Conservation (phyloP, 2,797 vertebrate genomes). For the Rhabdomys pumilio region DNA sequence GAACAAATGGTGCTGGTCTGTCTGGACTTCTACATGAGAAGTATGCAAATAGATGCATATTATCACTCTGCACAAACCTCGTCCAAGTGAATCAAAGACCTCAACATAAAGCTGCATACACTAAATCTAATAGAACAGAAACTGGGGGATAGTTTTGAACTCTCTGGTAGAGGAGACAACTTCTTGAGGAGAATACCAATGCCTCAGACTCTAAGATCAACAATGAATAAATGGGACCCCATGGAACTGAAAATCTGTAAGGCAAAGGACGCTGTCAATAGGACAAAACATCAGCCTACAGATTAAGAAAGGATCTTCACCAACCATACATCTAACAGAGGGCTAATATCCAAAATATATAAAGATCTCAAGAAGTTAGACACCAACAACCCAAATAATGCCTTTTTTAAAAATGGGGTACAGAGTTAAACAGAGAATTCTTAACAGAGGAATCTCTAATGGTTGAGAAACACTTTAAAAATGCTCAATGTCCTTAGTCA, state of each 20-base stretch:
- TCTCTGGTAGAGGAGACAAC: neutral
- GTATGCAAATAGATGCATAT: neutral
- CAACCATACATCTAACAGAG: neutral
- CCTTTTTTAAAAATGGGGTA: neutral
- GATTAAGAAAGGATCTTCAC: neutral
- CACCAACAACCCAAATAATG: neutral
- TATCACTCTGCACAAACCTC: neutral
- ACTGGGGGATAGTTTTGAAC: neutral
- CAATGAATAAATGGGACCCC: neutral
- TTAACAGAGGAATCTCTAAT: neutral
- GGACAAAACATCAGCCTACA: neutral
- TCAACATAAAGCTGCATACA: neutral
- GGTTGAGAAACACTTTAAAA: neutral
- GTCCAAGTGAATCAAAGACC: neutral
- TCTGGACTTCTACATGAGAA: neutral
- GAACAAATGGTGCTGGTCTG: neutral
- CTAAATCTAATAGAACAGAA: neutral
- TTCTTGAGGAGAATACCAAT: neutral
- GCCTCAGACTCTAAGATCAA: neutral
- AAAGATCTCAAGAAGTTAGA: neutral
- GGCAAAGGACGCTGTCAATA: neutral
- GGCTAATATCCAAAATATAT: neutral
- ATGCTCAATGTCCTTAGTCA: neutral
- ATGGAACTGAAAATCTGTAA: neutral
- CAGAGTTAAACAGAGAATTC: neutral